These are phyloP conservation scores for Sceloporus tristichus DNA, from an alignment of 2,113 vertebrate species.

Conservation along the genomic window DNA sequence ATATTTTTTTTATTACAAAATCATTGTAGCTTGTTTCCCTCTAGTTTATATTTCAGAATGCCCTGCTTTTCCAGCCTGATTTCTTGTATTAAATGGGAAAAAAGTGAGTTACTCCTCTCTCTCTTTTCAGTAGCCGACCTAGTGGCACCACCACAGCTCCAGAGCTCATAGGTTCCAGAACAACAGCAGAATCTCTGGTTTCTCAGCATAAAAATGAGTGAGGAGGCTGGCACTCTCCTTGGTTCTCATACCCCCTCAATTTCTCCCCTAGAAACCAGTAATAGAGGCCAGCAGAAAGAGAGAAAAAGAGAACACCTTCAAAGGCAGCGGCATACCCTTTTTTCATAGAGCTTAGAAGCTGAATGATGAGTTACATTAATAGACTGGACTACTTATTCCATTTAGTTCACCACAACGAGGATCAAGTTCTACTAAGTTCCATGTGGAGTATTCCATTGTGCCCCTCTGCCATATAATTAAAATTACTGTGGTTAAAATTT, in stretches of 20 bases:
- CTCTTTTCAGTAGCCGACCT: neutral
- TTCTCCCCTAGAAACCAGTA: neutral
- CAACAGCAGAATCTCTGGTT: conserved; percentile 36
- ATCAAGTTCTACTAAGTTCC: neutral
- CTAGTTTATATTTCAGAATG: conserved; percentile 66
- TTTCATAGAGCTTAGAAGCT: neutral
- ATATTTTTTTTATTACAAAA: conserved; percentile 54
- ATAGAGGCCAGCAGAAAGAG: neutral
- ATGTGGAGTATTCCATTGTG: neutral
- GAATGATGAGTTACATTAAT: neutral
- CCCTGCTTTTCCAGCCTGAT: conserved; percentile 71
- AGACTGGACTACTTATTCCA: neutral
- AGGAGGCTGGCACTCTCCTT: neutral
- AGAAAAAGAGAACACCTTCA: neutral
- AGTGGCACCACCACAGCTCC: conserved; percentile 41
- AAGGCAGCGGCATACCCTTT: neutral
- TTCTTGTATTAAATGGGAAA: conserved; percentile 41
- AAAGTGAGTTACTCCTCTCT: neutral
- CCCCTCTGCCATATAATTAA: neutral
- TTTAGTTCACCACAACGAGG: conserved; percentile 1
- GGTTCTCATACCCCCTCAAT: neutral
- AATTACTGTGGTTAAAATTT: neutral
- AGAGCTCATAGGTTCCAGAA: conserved; percentile 25
- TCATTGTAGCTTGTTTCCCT: conserved; percentile 76
- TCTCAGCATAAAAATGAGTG: conserved; percentile 2